Evolutionary conservation across 2,113 vertebrate species (phyloP).

Genomic region (Ascaphus truei): DNA sequence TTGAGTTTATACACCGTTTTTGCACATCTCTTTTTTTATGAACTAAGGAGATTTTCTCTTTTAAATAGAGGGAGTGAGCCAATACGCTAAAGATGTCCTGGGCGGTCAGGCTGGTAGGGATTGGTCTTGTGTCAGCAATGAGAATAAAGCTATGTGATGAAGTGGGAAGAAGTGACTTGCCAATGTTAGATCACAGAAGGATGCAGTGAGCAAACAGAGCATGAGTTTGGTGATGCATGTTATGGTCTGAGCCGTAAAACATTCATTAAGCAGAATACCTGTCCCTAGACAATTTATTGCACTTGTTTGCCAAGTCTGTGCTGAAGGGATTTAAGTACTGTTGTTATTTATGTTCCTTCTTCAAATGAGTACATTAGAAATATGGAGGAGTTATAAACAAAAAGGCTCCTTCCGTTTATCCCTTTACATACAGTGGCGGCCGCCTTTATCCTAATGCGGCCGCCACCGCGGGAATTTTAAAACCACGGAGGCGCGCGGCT

Average conservation of each 20-base stretch:
- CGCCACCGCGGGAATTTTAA: no score
- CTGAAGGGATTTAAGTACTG: conserved; percentile 16
- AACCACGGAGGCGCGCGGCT: no score
- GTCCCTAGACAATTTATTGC: conserved; percentile 24
- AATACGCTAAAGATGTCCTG: no score
- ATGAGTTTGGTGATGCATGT: conserved; percentile 13
- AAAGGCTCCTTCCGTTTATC: background rate
- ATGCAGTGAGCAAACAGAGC: background rate
- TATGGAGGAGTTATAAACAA: background rate
- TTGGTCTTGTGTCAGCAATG: background rate
- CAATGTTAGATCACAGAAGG: background rate
- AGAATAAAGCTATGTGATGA: background rate
- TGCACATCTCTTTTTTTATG: no score
- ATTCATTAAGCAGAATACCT: conserved; percentile 30
- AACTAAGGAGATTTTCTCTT: no score
- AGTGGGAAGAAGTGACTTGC: background rate
- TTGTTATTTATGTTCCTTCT: conserved; percentile 17
- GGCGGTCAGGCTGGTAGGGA: no score
- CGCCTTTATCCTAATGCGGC: no score
- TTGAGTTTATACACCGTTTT: no score
- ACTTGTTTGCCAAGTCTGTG: conserved; percentile 21
- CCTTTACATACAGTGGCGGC: no score
- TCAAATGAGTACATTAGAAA: conserved; percentile 23
- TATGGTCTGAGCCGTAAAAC: conserved; percentile 31
- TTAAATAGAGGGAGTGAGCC: no score